A percentile compares a stretch with the other conserved stretches of the same genome.
These are phyloP conservation scores for Urocyon cinereoargenteus DNA, from an alignment of 2,797 vertebrate genomes.

Conservation along the genomic window DNA sequence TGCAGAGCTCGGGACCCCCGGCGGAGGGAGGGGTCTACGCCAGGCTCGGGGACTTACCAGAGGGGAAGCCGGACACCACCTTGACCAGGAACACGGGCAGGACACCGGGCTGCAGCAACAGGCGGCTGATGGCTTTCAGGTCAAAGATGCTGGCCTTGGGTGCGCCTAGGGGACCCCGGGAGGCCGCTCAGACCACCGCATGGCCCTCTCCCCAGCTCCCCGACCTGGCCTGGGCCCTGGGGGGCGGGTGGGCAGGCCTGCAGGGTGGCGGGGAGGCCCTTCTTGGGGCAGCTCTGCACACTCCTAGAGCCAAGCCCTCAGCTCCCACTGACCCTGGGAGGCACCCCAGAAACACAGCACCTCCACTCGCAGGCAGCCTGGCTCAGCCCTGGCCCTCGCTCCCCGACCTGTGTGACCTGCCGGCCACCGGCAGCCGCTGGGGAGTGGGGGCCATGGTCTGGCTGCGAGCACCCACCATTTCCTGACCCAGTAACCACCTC, in stretches of 20 bases:
- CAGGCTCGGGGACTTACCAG: slow-evolving; percentile 88
- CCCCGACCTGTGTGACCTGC: fast-evolving
- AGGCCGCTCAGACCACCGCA: background rate
- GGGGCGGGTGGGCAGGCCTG: background rate
- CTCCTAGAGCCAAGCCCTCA: background rate
- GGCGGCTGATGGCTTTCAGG: slow-evolving; percentile 90
- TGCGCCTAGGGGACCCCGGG: slow-evolving; percentile 65
- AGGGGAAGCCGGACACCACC: slow-evolving; percentile 91
- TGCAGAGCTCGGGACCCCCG: fast-evolving
- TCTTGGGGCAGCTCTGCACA: background rate
- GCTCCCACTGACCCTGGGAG: background rate
- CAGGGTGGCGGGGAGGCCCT: background rate
- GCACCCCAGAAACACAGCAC: background rate
- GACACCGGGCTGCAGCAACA: slow-evolving; percentile 93
- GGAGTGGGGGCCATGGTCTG: too few species aligned
- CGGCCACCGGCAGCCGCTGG: too few species aligned
- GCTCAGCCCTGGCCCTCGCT: background rate
- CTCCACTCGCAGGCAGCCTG: too few species aligned
- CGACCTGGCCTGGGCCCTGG: fast-evolving
- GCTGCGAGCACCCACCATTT: too few species aligned
- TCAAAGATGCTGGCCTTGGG: slow-evolving; percentile 89
- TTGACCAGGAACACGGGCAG: slow-evolving; percentile 92
- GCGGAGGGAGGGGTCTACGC: background rate
- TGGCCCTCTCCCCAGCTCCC: fast-evolving
- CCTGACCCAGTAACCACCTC: too few species aligned